These are phyloP conservation scores for Caenorhabditis parvicauda DNA, from an alignment of 2,888 invertebrate species.

Conservation along the genomic window DNA sequence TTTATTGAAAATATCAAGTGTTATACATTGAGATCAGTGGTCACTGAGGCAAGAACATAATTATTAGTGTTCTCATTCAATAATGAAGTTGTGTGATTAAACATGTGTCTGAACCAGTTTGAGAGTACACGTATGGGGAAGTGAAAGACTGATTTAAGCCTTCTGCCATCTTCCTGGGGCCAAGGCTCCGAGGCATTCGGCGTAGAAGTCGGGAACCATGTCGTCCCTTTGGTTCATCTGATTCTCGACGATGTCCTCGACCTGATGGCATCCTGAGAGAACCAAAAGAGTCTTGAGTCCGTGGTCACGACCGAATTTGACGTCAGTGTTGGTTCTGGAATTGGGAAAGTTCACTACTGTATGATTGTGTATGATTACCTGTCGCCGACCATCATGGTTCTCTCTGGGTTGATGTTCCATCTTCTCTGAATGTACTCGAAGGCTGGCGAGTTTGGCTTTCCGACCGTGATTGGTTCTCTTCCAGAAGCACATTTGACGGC, in stretches of 20 bases:
- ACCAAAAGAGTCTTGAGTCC: slow-evolving; percentile 87
- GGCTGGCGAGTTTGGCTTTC: slow-evolving; percentile 84
- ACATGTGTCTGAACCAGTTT: too few species aligned
- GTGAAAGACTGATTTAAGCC: too few species aligned
- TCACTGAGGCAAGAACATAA: too few species aligned
- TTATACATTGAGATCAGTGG: too few species aligned
- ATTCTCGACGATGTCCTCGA: slow-evolving; percentile 51
- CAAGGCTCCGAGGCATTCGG: slow-evolving; percentile 51
- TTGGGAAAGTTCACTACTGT: too few species aligned
- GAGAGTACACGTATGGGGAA: too few species aligned
- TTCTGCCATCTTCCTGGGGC: slow-evolving; percentile 38
- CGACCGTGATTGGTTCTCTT: slow-evolving; percentile 70
- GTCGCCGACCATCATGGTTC: slow-evolving; percentile 88
- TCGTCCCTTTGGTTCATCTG: slow-evolving; percentile 49
- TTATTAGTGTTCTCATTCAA: too few species aligned
- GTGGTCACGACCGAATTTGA: slow-evolving; percentile 82
- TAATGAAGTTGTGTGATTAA: too few species aligned
- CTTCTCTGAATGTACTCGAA: slow-evolving; percentile 71
- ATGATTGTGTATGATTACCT: too few species aligned
- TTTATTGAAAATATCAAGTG: too few species aligned
- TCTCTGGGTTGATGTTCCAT: slow-evolving; percentile 76
- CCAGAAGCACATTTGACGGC: slow-evolving; percentile 82
- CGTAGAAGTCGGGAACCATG: slow-evolving; percentile 60
- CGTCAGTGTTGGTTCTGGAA: slow-evolving; percentile 78
- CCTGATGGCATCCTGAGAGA: slow-evolving; percentile 56